Percentiles rank a stretch among this genome's conserved stretches.
These are phyloP conservation scores for Julus scandinavius DNA, from an alignment of 2,888 invertebrate species.

Conservation along the genomic window DNA sequence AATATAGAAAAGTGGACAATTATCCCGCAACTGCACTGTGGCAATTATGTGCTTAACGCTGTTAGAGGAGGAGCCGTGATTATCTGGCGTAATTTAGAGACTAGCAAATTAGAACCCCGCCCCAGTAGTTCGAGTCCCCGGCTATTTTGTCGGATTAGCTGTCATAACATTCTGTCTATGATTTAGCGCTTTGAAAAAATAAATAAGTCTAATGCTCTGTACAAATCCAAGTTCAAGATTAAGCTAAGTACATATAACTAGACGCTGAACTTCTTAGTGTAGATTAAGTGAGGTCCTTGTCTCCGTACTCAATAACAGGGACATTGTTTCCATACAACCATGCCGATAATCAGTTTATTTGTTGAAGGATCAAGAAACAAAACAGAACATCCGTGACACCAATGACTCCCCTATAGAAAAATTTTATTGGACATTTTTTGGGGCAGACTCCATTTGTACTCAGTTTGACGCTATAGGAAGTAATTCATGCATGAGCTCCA, in stretches of 20 bases:
- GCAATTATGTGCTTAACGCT: slow-evolving; percentile 31
- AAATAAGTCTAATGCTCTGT: too few species aligned
- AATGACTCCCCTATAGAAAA: not conserved
- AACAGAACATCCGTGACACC: not conserved
- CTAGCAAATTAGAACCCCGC: not conserved
- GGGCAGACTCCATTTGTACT: not conserved
- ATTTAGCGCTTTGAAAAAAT: too few species aligned
- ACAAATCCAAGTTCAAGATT: too few species aligned
- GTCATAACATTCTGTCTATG: not conserved
- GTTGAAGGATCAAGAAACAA: slow-evolving; percentile 8
- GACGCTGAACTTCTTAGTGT: too few species aligned
- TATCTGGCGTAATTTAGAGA: not conserved
- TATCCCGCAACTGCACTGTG: slow-evolving; percentile 8
- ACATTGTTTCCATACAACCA: not conserved
- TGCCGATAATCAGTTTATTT: not conserved
- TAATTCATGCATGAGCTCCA: slow-evolving; percentile 25
- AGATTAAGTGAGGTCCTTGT: not conserved
- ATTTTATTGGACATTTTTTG: not conserved
- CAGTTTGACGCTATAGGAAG: not conserved
- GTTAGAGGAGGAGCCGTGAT: slow-evolving; percentile 9
- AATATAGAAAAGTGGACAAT: slow-evolving; percentile 29
- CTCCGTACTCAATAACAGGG: not conserved
- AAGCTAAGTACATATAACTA: too few species aligned
- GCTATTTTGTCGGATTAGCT: not conserved
- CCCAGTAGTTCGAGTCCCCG: not conserved